Base-by-base conservation (phyloP, 2,797 vertebrate species). In the Syngnathus rostellatus region DNA sequence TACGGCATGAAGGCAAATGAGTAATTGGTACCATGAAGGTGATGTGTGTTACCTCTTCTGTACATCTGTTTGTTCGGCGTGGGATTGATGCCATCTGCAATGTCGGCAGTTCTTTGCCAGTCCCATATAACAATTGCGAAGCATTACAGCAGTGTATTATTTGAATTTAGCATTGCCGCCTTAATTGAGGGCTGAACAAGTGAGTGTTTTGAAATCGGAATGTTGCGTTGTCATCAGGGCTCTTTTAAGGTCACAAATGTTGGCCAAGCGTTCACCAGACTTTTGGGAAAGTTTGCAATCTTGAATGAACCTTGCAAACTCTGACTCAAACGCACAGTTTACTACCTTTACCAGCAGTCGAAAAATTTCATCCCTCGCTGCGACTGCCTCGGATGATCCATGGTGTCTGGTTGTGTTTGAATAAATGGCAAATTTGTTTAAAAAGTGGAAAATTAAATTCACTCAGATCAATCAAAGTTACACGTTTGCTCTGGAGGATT, bases 11-110 rank as follows among this genome's bases (percentile, higher is more conserved):
- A n/a, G 19, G 48, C 48, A 19, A 19, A 9, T 51, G 8, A 21
- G 50, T n/a, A n/a, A 6, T 57, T n/a, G 23, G 16, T 60, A 68
- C 71, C 63, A 59, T 53, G 64, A 71, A 31, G 11, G 62, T 3
- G 0, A 67, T 77, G 68, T 71, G 76, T 75, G 76, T 79, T 86
- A 85, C 82, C 82, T 87, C 83, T 81, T 80, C 73, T 80, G 65
- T 73, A 72, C 19, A 62, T 68, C 70, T 65, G 14, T 77, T 68
- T 46, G 75, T 65, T 68, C 48, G 53, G 63, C 40, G 57, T 63
- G 2, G 2, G 63, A 40, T 21, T 41, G 45, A 50, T 46, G 19
- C 51, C 39, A 61, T 41, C n/a, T 2, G 19, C 12, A 61, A 41
- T n/a, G 39, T 19, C 11, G 16, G 31, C 55, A 58, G 31, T 41